Percentiles rank a stretch among this genome's conserved stretches.
These are phyloP conservation scores for Lasioglossum malachurum DNA, from an alignment of 2,888 invertebrate species.

Conservation along the genomic window DNA sequence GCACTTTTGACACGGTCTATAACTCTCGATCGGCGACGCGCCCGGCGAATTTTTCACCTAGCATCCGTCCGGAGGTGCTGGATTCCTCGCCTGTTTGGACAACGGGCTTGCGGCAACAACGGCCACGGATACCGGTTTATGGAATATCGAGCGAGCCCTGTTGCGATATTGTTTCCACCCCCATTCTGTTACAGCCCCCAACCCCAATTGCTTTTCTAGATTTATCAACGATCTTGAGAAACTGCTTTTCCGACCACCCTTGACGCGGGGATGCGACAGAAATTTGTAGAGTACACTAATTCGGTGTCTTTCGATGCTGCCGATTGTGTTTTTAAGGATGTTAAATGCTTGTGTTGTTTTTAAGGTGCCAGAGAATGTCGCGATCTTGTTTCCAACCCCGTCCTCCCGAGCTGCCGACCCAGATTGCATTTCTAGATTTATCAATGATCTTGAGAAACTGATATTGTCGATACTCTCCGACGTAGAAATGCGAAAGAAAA, in stretches of 20 bases:
- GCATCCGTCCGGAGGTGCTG: neutral
- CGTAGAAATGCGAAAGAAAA: neutral
- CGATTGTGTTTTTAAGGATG: neutral
- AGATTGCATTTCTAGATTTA: neutral
- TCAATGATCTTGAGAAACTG: neutral
- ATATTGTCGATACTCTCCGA: neutral
- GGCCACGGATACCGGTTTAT: constrained; percentile 28
- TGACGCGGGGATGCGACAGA: neutral
- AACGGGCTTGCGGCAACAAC: constrained; percentile 15
- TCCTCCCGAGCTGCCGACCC: neutral
- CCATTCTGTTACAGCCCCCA: neutral
- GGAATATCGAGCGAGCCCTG: constrained; percentile 29
- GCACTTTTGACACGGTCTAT: constrained; percentile 13
- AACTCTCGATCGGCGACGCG: constrained; percentile 42
- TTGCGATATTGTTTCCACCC: neutral
- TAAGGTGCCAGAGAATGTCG: neutral
- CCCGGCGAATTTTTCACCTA: constrained; percentile 24
- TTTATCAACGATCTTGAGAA: constrained; percentile 2
- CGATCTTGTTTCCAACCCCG: neutral
- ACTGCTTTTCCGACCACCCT: neutral
- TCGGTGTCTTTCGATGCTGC: neutral
- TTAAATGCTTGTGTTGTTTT: neutral
- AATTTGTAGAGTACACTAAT: neutral
- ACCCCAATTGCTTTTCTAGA: neutral
- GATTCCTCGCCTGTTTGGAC: constrained; percentile 10